A percentile compares a stretch with the other conserved stretches of the same genome.
These are phyloP conservation scores for Aphrophora alni DNA, from an alignment of 2,888 invertebrate genomes.

Conservation along the genomic window DNA sequence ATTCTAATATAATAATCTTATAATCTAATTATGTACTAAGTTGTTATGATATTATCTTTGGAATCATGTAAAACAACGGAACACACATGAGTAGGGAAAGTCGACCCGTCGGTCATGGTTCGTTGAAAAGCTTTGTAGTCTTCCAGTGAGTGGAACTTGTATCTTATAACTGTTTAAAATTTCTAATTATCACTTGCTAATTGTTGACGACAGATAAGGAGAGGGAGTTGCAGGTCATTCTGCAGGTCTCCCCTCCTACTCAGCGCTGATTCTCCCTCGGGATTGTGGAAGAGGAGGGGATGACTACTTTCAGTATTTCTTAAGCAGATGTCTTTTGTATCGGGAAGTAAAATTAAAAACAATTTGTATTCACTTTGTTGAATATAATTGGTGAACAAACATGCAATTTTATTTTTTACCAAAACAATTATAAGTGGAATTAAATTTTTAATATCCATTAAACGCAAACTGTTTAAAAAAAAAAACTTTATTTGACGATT, in stretches of 20 bases:
- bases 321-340: not conserved
- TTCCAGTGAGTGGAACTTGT: not conserved
- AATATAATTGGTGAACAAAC: too few relatives aligned
- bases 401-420: too few relatives aligned
- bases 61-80: too few relatives aligned
- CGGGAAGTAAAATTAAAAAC: not conserved
- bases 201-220: not conserved
- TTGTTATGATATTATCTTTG: too few relatives aligned
- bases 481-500: too few relatives aligned
- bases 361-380: too few relatives aligned
- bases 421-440: too few relatives aligned
- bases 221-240: not conserved
- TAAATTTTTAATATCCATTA: too few relatives aligned
- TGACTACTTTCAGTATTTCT: not conserved
- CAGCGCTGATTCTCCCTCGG: not conserved
- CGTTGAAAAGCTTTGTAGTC: not conserved
- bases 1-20: too few relatives aligned
- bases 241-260: not conserved
- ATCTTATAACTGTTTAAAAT: slow-evolving; percentile 1
- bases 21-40: too few relatives aligned
- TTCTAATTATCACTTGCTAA: not conserved
- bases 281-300: not conserved
- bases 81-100: too few relatives aligned
- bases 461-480: too few relatives aligned
- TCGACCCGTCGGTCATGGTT: not conserved